Evolutionary conservation across 1,140 invertebrate species (phyloP).

Genomic region (Cydia amplana): DNA sequence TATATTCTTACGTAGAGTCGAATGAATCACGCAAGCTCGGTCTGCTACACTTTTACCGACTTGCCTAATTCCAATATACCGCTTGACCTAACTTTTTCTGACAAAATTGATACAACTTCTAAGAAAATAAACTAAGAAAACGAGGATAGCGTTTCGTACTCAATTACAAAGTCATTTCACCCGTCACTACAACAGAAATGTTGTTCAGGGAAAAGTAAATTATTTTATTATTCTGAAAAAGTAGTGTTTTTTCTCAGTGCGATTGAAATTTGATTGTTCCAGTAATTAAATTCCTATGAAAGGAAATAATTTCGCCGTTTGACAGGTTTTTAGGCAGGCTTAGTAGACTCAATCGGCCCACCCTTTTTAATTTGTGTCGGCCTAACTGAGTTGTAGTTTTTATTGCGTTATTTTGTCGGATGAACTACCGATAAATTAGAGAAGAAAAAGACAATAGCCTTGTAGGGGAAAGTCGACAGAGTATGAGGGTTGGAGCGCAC

Average conservation of each 20-base stretch:
- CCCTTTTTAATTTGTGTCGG: constrained; percentile 18
- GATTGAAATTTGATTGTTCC: constrained; percentile 3
- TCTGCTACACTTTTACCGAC: constrained; percentile 8
- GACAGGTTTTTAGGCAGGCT: constrained; percentile 16
- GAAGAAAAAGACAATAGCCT: constrained; percentile 39
- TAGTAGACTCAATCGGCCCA: not conserved
- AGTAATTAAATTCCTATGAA: constrained; percentile 31
- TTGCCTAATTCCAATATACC: constrained; percentile 25
- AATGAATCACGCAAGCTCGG: constrained; percentile 27
- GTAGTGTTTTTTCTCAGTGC: not conserved
- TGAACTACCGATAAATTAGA: constrained; percentile 48
- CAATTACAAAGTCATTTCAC: constrained; percentile 21
- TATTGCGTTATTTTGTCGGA: constrained; percentile 32
- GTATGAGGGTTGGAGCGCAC: constrained; percentile 37
- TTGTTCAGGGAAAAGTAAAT: not conserved
- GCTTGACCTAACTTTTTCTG: constrained; percentile 11
- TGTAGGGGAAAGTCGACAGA: constrained; percentile 41
- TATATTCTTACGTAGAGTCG: constrained; percentile 12
- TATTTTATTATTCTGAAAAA: constrained; percentile 13
- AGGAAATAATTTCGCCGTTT: constrained; percentile 8
- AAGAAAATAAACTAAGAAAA: not conserved
- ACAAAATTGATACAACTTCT: constrained; percentile 21
- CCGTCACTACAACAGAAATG: constrained; percentile 13
- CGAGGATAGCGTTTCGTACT: constrained; percentile 17
- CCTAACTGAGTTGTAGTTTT: constrained; percentile 5